Conservation (phyloP, 2,113 vertebrate genomes). For the Anguilla japonica region DNA sequence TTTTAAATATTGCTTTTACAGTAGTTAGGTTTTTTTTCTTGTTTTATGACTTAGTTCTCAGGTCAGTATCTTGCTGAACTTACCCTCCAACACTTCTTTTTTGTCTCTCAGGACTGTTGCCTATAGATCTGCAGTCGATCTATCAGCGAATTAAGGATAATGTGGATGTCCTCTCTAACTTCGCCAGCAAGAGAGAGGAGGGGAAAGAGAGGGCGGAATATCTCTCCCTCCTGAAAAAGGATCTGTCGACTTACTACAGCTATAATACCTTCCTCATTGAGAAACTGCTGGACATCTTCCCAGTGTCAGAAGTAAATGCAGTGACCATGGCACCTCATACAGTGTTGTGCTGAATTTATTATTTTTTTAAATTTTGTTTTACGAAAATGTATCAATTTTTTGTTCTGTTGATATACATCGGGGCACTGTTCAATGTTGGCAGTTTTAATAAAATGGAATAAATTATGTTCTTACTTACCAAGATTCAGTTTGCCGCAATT, state of each 20-base stretch:
- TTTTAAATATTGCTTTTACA: too few relatives aligned
- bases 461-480: not conserved
- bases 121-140: constrained; percentile 80
- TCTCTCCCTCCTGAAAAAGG: constrained; percentile 75
- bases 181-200: constrained; percentile 77
- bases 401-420: not conserved
- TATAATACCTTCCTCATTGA: constrained; percentile 86
- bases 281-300: constrained; percentile 88
- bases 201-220: constrained; percentile 84
- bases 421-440: not conserved
- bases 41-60: not conserved
- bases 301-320: constrained; percentile 81
- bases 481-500: too few relatives aligned
- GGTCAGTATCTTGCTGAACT: not conserved
- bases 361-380: not conserved
- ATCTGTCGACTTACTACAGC: constrained; percentile 91
- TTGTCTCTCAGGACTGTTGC: constrained; percentile 63
- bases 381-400: not conserved
- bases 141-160: constrained; percentile 93
- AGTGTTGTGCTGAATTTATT: not conserved
- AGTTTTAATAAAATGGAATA: not conserved
- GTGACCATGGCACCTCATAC: not conserved
- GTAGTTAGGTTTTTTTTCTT: not conserved
- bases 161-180: constrained; percentile 86
- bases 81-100: not conserved